phyloP scores from a whole-genome alignment of 2,888 invertebrate species.

The Artemia sinica region DNA sequence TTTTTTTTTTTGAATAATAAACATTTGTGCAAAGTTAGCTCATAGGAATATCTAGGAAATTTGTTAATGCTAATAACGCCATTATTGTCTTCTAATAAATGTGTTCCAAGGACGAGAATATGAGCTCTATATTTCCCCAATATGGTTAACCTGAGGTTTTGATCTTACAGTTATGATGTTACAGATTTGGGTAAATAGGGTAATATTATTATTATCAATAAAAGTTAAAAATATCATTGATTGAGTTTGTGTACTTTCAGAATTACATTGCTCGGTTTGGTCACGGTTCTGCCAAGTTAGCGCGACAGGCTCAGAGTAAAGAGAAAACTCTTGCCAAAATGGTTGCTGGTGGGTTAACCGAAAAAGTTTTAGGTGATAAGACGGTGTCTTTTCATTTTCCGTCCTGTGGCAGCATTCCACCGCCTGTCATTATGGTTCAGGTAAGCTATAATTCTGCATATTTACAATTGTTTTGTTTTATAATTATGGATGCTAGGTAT shows the following conservation, averaged over 20 bases:
- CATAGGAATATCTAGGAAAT: too few relatives aligned
- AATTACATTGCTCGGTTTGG: conserved; percentile 98
- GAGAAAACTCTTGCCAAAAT: conserved; percentile 98
- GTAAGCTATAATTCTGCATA: conserved; percentile 30
- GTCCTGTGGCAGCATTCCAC: conserved; percentile 83
- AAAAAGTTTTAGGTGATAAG: conserved; percentile 52
- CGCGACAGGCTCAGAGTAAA: conserved; percentile 96
- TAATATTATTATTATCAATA: too few relatives aligned
- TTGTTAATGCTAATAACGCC: too few relatives aligned
- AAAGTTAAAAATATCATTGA: too few relatives aligned
- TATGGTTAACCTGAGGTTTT: neutral
- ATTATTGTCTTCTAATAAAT: neutral
- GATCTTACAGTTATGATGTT: neutral
- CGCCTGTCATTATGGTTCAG: conserved; percentile 98
- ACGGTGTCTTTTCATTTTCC: conserved; percentile 87
- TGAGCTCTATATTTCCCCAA: neutral
- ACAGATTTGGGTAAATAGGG: too few relatives aligned
- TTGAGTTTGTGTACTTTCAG: conserved; percentile 33
- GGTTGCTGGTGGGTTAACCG: conserved; percentile 62
- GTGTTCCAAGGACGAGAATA: conserved; percentile 7
- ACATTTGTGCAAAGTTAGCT: too few relatives aligned
- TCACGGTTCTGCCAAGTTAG: conserved; percentile 95
- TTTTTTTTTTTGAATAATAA: too few relatives aligned
- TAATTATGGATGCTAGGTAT: too few relatives aligned
- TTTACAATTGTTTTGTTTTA: too few relatives aligned